Conservation (phyloP, 2,797 vertebrate species). For the Myripristis murdjan region DNA sequence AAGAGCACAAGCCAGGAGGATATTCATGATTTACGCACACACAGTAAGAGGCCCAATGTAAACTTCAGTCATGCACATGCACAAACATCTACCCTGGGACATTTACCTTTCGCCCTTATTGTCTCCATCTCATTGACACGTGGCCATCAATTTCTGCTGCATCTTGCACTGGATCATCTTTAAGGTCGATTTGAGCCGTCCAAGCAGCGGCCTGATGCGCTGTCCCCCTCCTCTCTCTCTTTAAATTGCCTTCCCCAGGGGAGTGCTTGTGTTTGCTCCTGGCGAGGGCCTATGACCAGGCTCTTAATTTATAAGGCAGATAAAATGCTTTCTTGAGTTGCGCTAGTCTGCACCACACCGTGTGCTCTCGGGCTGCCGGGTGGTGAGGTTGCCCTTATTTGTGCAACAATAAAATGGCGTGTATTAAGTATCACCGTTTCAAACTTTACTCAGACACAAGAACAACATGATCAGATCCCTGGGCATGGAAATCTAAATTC, state of each 20-base stretch:
- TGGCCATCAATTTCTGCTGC: conserved; percentile 78
- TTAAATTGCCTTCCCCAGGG: conserved; percentile 80
- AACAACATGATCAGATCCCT: neutral
- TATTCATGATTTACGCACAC: conserved; percentile 80
- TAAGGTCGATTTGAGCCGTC: conserved; percentile 79
- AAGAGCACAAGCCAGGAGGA: conserved; percentile 46
- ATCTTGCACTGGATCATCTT: conserved; percentile 70
- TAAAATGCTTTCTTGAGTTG: conserved; percentile 79
- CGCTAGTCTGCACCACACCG: conserved; percentile 39
- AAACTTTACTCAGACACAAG: conserved; percentile 2
- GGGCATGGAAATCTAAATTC: conserved; percentile 1
- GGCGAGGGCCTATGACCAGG: conserved; percentile 56
- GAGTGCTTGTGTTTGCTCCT: conserved; percentile 80
- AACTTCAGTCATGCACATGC: conserved; percentile 68
- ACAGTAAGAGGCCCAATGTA: conserved; percentile 58
- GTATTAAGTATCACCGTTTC: conserved; percentile 6
- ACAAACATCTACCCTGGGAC: conserved; percentile 74
- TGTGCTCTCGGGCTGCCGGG: conserved; percentile 20
- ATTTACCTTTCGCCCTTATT: conserved; percentile 79
- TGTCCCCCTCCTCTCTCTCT: conserved; percentile 52
- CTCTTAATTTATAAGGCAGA: conserved; percentile 83
- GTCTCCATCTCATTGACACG: conserved; percentile 81
- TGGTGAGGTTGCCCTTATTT: conserved; percentile 15
- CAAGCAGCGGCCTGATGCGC: conserved; percentile 56
- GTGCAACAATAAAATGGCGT: conserved; percentile 36